Evolutionary conservation across 2,113 vertebrate species (phyloP), one percentile per base, ranked within the genome.

Genomic region (Chrysemys picta): DNA sequence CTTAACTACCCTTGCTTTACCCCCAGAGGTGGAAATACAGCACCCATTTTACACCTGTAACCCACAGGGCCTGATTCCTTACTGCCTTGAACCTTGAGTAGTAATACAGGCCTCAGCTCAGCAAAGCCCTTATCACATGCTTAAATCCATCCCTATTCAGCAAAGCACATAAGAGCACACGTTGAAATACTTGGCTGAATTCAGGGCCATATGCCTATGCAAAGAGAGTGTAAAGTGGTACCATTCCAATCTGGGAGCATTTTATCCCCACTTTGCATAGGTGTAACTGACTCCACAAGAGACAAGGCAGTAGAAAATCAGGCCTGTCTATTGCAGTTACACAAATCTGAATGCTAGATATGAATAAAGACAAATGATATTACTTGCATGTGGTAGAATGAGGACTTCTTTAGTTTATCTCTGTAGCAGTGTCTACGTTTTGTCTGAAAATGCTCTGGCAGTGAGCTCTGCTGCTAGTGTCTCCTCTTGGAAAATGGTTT

Each of bases 111-210:
- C 11, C 3, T 0, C 2, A 35, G 10, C 2, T 38, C 79, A n/a
- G 19, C 0, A 0, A 3, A 22, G 78, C 2, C 16, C 49, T 52
- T 10, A 3, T 2, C 0, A 0, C 31, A 2, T 12, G 50, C n/a
- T 86, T 65, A 52, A 53, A 29, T 8, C 24, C 22, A 16, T 42
- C 47, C 76, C 17, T 49, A 0, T 0, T 4, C 82, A 79, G 52
- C 42, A 50, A 21, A 75, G 38, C 42, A 2, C 0, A 0, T 69
- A 27, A 82, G 52, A 29, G 54, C 42, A 13, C 2, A 0, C 3
- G 25, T 17, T 72, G 65, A 72, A 21, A 19, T 72, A 72, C 65
- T 72, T 47, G 47, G 75, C 75, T 14, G 42, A 78, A 78, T 78
- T 45, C 12, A 27, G 25, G 12, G 72, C 14, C 16, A n/a, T 80